Conservation (phyloP, 2,113 vertebrate genomes). For the Rostratula benghalensis region DNA sequence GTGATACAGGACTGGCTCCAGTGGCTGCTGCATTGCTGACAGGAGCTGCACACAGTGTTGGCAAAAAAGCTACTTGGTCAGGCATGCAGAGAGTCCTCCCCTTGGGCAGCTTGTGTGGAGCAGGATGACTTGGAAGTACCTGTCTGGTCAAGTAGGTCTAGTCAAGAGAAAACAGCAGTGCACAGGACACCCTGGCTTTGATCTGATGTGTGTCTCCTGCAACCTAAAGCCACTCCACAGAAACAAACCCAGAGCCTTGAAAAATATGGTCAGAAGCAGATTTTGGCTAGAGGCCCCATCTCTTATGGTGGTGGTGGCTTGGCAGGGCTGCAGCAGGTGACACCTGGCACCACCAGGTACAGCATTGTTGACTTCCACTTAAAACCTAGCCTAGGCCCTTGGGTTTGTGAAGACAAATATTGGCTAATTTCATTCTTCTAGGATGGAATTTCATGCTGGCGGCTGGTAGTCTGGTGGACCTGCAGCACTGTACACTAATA, state of each 20-base stretch:
- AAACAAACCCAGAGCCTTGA: background rate
- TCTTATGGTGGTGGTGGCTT: background rate
- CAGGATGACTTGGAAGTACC: background rate
- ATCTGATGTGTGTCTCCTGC: background rate
- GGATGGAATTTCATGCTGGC: background rate
- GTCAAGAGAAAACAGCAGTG: background rate
- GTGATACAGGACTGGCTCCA: background rate
- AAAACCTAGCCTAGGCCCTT: background rate
- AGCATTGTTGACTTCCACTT: background rate
- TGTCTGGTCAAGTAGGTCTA: background rate
- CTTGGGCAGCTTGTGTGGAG: background rate
- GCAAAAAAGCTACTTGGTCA: background rate
- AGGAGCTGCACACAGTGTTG: background rate
- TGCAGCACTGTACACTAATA: background rate
- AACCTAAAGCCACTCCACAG: background rate
- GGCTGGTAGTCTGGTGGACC: background rate
- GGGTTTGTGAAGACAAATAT: background rate
- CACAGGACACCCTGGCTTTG: background rate
- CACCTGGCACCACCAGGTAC: background rate
- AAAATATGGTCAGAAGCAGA: background rate
- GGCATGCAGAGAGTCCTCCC: background rate
- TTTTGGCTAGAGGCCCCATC: background rate
- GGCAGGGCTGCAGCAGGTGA: background rate
- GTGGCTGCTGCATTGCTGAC: rapidly evolving
- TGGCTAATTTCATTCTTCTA: background rate